Evolutionary conservation across 1,140 invertebrate genomes (phyloP).

Genomic region (Drosophila lowei): DNA sequence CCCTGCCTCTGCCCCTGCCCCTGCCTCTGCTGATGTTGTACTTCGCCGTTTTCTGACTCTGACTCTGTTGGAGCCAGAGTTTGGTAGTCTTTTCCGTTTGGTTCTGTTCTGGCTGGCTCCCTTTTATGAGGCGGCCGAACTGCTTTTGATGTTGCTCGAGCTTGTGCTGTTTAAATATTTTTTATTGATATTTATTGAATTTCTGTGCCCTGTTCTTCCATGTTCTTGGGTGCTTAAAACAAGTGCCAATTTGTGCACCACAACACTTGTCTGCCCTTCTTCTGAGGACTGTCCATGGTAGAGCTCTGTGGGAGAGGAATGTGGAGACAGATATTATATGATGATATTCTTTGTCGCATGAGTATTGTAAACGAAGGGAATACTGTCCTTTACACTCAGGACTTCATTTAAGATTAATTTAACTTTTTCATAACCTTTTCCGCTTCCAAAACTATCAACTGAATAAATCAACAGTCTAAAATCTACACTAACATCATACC

Average conservation of each 20-base stretch:
- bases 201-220: conserved; percentile 7
- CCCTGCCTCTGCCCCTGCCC: background rate
- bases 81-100: conserved; percentile 6
- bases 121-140: conserved; percentile 13
- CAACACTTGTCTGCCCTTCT: conserved; percentile 1
- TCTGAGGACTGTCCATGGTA: background rate
- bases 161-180: conserved; percentile 46
- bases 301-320: conserved; percentile 4
- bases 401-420: too few relatives aligned
- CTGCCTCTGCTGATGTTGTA: conserved; percentile 2
- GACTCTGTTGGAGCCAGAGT: conserved; percentile 1
- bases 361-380: too few relatives aligned
- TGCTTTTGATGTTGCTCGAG: conserved; percentile 53
- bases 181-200: conserved; percentile 78
- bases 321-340: background rate
- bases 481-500: too few relatives aligned
- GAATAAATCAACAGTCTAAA: too few relatives aligned
- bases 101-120: background rate
- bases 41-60: conserved; percentile 2
- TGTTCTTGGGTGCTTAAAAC: conserved; percentile 24
- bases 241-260: conserved; percentile 48
- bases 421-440: background rate
- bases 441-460: too few relatives aligned
- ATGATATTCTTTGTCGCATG: too few relatives aligned
- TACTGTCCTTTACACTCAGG: too few relatives aligned